Evolutionary conservation across 2,888 invertebrate species (phyloP).

Genomic region (Dugesia japonica): DNA sequence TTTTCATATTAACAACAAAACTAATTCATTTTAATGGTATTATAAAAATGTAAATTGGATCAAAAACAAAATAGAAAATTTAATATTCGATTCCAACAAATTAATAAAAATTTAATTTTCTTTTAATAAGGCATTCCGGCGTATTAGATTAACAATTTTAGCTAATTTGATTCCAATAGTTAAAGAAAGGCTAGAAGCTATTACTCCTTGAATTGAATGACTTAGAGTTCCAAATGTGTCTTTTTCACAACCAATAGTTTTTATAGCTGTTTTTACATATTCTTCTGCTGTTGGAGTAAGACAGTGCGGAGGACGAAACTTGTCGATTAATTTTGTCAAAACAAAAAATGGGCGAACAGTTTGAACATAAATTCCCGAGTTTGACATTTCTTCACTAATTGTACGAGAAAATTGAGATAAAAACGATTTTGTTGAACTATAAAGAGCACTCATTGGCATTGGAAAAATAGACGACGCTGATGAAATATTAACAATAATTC

Average conservation of each 20-base stretch:
- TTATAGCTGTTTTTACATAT: not conserved
- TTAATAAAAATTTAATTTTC: too few relatives aligned
- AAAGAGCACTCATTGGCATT: conserved; percentile 66
- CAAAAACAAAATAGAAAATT: too few relatives aligned
- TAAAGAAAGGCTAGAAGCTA: not conserved
- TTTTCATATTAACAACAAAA: too few relatives aligned
- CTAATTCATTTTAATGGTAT: too few relatives aligned
- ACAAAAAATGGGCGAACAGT: conserved; percentile 25
- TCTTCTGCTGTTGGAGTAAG: not conserved
- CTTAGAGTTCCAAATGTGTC: not conserved
- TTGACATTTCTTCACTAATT: conserved; percentile 41
- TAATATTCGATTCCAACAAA: too few relatives aligned
- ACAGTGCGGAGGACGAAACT: not conserved
- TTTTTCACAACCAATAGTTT: not conserved
- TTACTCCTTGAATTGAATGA: conserved; percentile 14
- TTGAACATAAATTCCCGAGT: not conserved
- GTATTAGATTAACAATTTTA: not conserved
- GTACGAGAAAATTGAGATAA: conserved; percentile 43
- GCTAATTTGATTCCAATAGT: not conserved
- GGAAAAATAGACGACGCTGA: conserved; percentile 67
- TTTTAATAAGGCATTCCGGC: not conserved
- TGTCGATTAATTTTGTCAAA: conserved; percentile 21
- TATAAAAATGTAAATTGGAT: too few relatives aligned
- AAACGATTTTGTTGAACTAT: conserved; percentile 64
- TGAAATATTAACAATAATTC: conserved; percentile 73